These are phyloP conservation scores for Dinocampus coccinellae DNA, from an alignment of 2,888 invertebrate genomes.

Conservation along the genomic window DNA sequence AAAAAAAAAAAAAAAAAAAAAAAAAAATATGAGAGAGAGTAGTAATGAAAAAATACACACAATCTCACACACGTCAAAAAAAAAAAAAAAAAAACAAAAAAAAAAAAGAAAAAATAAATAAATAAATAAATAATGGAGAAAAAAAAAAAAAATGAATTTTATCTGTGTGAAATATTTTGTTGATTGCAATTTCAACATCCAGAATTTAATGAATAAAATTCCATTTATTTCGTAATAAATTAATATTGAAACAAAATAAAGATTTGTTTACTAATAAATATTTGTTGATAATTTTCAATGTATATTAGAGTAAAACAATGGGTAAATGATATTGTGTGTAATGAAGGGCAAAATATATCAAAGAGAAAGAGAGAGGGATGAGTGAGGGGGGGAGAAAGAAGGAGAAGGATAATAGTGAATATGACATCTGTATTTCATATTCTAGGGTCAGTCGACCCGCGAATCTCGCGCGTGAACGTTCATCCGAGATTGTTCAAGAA, in stretches of 20 bases:
- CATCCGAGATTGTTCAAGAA: conserved; percentile 17
- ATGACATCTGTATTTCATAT: conserved; percentile 49
- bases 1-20: not conserved
- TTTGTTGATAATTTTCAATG: no score
- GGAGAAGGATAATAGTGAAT: conserved; percentile 31
- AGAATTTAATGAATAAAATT: not conserved
- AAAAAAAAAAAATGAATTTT: not conserved
- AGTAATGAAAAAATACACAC: not conserved
- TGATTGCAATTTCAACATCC: not conserved
- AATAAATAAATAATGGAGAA: not conserved
- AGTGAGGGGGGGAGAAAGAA: no score
- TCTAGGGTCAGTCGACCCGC: conserved; percentile 57
- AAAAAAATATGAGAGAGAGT: not conserved
- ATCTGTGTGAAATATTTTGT: not conserved
- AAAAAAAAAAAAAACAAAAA: not conserved
- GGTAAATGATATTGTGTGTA: not conserved
- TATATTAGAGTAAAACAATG: conserved; percentile 15
- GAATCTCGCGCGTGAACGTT: conserved; percentile 54
- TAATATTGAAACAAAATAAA: not conserved
- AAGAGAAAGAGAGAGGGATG: conserved; percentile 28
- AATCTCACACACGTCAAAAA: not conserved
- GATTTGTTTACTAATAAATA: no score
- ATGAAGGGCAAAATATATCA: conserved; percentile 24
- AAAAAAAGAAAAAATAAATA: not conserved
- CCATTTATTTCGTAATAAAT: not conserved